Evolutionary conservation across 2,113 vertebrate species (phyloP), one percentile per base, ranked within the genome.

Genomic region (Pseudopipra pipra): DNA sequence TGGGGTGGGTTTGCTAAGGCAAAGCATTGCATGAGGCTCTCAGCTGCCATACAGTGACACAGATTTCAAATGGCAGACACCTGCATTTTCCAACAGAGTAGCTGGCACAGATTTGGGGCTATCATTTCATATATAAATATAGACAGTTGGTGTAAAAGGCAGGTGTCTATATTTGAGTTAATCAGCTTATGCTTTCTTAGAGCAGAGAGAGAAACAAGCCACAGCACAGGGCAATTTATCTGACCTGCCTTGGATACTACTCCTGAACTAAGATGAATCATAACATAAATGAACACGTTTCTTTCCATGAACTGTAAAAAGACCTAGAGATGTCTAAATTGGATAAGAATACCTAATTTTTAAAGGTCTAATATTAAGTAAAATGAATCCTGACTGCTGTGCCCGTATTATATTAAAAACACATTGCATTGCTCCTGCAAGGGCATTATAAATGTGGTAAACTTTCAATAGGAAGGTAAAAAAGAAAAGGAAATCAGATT

Each of bases 151-250:
- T 74, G 52, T 51, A 71, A 89, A 84, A 84, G 83, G 76, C 76
- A 95, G 89, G 83, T 93, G 86, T 56, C 86, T 92, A 24, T 86
- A 63, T 81, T 90, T 72, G 65, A 87, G 65, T 55, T 95, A 93
- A 92, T 95, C 68, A 87, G 65, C 41, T 89, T 74, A 51, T 22
- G 35, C 12, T 41, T 85, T 81, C 56, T 67, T 39, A 51, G 25
- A 84, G 51, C 43, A 84, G 59, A 61, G 41, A 54, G n/a, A 67
- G 49, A 66, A 87, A 79, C 12, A 51, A 88, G 44, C 27, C 14
- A 44, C 12, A 27, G 6, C 39, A 62, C 3, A 37, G 9, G 39
- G 30, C 1, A 1, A 39, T 59, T 74, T 77, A 55, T 58, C 31
- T 74, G 37, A 71, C 59, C 55, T 81, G 28, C 24, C 35, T 71